These are phyloP conservation scores for Harlomillsia oculata DNA, from an alignment of 1,140 invertebrate species.

Conservation along the genomic window DNA sequence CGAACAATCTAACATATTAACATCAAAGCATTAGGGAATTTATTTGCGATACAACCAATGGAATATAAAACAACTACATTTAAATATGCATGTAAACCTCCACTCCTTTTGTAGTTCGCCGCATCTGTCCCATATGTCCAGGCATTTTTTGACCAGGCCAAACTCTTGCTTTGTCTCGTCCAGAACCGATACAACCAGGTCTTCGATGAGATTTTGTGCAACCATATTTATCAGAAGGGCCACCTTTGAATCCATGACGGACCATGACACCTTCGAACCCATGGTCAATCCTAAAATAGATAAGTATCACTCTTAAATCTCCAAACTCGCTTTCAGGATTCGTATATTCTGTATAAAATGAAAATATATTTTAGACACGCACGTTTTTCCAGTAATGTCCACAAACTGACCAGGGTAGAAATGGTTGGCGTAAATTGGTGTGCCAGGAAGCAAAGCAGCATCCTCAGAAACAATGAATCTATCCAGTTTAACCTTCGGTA, in stretches of 20 bases:
- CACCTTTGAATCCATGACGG: slow-evolving; percentile 88
- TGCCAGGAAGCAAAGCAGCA: slow-evolving; percentile 78
- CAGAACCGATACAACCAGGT: slow-evolving; percentile 78
- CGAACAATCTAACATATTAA: slow-evolving; percentile 76
- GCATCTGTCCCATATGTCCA: slow-evolving; percentile 83
- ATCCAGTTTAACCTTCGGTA: slow-evolving; percentile 73
- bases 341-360: too few species aligned
- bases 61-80: background rate
- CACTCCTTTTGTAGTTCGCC: slow-evolving; percentile 58
- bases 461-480: slow-evolving; percentile 79
- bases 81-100: slow-evolving; percentile 46
- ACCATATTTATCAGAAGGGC: slow-evolving; percentile 83
- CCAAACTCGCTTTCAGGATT: too few species aligned
- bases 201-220: slow-evolving; percentile 90
- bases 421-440: slow-evolving; percentile 76
- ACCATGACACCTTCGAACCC: slow-evolving; percentile 99
- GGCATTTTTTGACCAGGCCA: slow-evolving; percentile 95
- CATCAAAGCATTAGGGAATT: slow-evolving; percentile 34
- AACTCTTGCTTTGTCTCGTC: slow-evolving; percentile 70
- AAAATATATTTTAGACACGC: slow-evolving; percentile 46
- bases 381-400: slow-evolving; percentile 87
- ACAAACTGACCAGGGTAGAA: slow-evolving; percentile 83
- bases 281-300: slow-evolving; percentile 59
- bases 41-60: slow-evolving; percentile 15
- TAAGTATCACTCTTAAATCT: background rate